These are phyloP conservation scores for Leuciscus waleckii DNA, from an alignment of 2,797 vertebrate species.

Conservation along the genomic window DNA sequence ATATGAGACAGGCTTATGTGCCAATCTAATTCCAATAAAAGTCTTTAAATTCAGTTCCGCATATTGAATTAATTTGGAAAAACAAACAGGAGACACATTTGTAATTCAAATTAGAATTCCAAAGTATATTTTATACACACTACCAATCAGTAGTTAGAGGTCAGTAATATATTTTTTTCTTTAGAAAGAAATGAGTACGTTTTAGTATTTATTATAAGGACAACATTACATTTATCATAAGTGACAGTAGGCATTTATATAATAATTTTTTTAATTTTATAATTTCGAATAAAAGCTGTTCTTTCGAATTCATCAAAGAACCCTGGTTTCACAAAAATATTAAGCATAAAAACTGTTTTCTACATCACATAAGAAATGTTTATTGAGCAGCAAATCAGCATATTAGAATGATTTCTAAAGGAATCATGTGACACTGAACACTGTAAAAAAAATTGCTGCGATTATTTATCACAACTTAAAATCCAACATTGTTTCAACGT, in stretches of 20 bases:
- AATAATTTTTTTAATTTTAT: too few relatives aligned
- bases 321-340: neutral
- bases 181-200: neutral
- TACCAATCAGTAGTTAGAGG: neutral
- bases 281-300: too few relatives aligned
- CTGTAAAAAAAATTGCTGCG: too few relatives aligned
- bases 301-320: neutral
- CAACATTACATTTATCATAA: neutral
- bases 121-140: neutral
- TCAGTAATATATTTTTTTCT: too few relatives aligned
- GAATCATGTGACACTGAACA: neutral
- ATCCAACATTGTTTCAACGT: too few relatives aligned
- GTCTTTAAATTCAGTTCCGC: neutral
- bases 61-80: neutral
- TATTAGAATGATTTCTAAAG: neutral
- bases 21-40: neutral
- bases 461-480: too few relatives aligned
- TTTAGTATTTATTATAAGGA: neutral
- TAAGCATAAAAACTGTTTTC: neutral
- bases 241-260: too few relatives aligned
- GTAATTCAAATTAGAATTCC: neutral
- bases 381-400: neutral
- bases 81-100: neutral
- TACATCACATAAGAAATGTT: neutral
- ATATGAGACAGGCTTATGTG: neutral